A percentile compares a stretch with the other conserved stretches of the same genome.
phyloP scores from a whole-genome alignment of 2,797 vertebrate genomes.

The Eutrigla gurnardus region DNA sequence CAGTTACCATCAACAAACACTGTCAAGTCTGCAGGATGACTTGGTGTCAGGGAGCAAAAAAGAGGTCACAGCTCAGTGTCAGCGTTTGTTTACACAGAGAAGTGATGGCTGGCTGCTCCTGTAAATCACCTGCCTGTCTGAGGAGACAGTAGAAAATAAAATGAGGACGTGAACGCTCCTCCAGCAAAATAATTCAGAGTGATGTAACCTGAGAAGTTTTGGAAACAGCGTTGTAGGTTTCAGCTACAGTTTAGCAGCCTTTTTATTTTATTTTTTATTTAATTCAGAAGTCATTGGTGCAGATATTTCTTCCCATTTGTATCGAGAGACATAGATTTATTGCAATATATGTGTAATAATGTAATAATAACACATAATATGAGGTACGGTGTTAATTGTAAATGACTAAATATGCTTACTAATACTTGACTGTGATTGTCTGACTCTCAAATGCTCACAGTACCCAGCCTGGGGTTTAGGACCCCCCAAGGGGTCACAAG shows the following conservation, averaged over 20 bases:
- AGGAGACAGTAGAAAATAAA: conserved; percentile 23
- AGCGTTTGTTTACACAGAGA: conserved; percentile 49
- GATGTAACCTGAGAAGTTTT: conserved; percentile 9
- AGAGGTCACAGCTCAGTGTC: conserved; percentile 57
- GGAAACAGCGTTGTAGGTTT: background rate
- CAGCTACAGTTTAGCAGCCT: background rate
- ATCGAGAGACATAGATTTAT: background rate
- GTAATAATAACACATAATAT: background rate
- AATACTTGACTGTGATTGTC: conserved; percentile 13
- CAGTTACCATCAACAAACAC: conserved; percentile 15
- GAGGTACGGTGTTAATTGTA: conserved; percentile 10
- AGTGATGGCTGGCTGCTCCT: conserved; percentile 32
- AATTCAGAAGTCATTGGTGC: background rate
- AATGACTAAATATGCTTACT: background rate
- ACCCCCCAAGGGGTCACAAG: background rate
- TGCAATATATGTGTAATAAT: background rate
- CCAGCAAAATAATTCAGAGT: background rate
- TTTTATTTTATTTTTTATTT: background rate
- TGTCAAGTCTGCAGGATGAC: conserved; percentile 37
- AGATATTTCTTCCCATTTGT: background rate
- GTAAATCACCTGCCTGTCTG: conserved; percentile 47
- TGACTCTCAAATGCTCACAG: conserved; percentile 5
- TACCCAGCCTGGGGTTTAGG: background rate
- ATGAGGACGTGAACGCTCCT: background rate
- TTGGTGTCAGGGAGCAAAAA: conserved; percentile 46